Base-by-base conservation (phyloP, 1,140 invertebrate genomes). In the Portunus trituberculatus region DNA sequence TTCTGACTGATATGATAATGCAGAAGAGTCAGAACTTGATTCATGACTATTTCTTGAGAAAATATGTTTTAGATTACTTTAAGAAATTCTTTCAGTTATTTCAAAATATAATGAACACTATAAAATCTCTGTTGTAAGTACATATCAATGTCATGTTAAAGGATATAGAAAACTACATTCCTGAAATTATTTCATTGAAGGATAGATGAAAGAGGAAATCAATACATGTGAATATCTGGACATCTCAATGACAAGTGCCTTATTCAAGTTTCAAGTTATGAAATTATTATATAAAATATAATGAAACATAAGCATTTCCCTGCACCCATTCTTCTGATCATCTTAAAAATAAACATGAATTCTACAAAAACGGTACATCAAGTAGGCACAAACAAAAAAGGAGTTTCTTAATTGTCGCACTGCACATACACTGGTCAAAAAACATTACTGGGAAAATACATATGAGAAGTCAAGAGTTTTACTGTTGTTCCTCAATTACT, bases 101-200 rank as follows among this genome's bases (percentile, higher is more conserved):
- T 39, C 39, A 39, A 39, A 2, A 39, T 39, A 39, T 39, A 39
- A 39, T 39, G 39, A 39, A 39, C 39, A 39, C 6, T 39, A 2
- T 39, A 39, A 39, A 39, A 39, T 39, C 39, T 39, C 1, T 39
- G 1, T 39, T 2, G 39, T 39, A 39, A 2, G 39, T 39, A 1
- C 6, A 39, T 39, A 39, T 39, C 39, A 39, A 39, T 39, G 39
- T 39, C 39, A 39, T 2, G 39, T 82, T 39, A 20, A 92, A 3
- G 45, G 31, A 84, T 82, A 48, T 32, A 16, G 28, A 84, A 84
- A 86, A 39, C 83, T 52, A 25, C 28, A n/a, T 31, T 90, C 67
- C 12, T 87, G 93, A 94, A 94, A 94, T 94, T 28, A 90, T 94
- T 94, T 94, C 89, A 94, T 94, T 94, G 86, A 90, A 89, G 93